Base-by-base conservation (phyloP, 2,797 vertebrate species). In the Xerus rutilus region DNA sequence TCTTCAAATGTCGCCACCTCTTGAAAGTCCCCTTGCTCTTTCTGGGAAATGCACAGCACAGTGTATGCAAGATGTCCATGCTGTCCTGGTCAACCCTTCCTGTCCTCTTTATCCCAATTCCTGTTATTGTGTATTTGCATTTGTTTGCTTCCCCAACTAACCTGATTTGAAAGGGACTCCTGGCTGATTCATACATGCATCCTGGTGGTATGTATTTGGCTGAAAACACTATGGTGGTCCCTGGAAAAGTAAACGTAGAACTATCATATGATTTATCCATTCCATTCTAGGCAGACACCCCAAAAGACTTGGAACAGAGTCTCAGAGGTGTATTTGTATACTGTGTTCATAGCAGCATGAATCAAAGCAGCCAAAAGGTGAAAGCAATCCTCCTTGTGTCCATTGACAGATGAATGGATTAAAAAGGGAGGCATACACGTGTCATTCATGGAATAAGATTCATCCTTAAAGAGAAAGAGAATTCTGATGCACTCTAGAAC, bases 1-100 rank as follows among this genome's bases (percentile, higher is more conserved):
- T 70, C 79, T 93, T 96, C 67, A 81, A 95, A 94, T 52, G 32
- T 67, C 57, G 86, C 45, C 30, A 45, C 64, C 28, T 74, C 49
- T 70, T 35, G 83, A 59, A 85, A 93, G 11, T 17, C 2, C 77
- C 25, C 47, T 54, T 25, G 18, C 30, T 49, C n/a, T 89, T 54
- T 35, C 88, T 62, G 43, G 59, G 86, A 84, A 54, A 18, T 49
- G 45, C 35, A 23, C 79, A 86, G 43, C 3, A 15, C 15, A 23
- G 45, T 18, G 13, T 69, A 57, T 78, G 39, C 35, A 82, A 20
- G 10, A 74, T 30, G 49, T 18, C 69, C 3, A 1, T 1, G 35
- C 15, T 74, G 1, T 77, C 47, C 78, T n/a, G 57, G 21, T 10
- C 12, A 73, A 30, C 12, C 17, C 3, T 43, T 17, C 47, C 17